A percentile compares a stretch with the other conserved stretches of the same genome.
These are phyloP conservation scores for Beris chalybata DNA, from an alignment of 2,888 invertebrate species.

Conservation along the genomic window DNA sequence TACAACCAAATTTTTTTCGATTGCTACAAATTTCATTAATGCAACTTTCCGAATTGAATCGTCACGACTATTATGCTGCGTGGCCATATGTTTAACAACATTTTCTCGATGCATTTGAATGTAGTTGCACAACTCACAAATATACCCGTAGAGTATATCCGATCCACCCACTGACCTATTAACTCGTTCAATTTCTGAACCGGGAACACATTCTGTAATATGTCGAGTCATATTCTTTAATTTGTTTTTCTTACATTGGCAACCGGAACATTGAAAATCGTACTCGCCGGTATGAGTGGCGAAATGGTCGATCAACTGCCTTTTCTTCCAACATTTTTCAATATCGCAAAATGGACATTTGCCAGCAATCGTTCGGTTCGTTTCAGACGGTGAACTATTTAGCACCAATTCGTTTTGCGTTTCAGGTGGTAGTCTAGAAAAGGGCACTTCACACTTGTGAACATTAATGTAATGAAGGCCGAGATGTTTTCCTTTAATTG, in stretches of 20 bases:
- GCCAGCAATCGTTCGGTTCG: not conserved
- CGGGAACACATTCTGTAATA: conserved; percentile 14
- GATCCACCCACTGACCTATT: too few species aligned
- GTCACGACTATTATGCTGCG: conserved; percentile 45
- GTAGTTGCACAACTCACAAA: conserved; percentile 74
- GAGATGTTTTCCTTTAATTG: conserved; percentile 46
- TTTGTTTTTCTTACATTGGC: conserved; percentile 47
- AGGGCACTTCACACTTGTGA: conserved; percentile 68
- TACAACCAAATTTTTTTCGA: too few species aligned
- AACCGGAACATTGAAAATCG: conserved; percentile 66
- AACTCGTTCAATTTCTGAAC: too few species aligned
- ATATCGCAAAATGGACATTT: conserved; percentile 50
- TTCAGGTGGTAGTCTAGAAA: conserved; percentile 62
- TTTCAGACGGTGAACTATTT: too few species aligned
- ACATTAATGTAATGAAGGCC: conserved; percentile 66
- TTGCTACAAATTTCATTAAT: conserved; percentile 39
- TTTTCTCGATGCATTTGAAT: conserved; percentile 67
- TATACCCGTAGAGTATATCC: conserved; percentile 57
- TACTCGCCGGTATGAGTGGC: conserved; percentile 79
- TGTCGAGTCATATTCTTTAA: conserved; percentile 39
- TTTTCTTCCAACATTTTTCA: conserved; percentile 39
- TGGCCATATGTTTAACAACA: conserved; percentile 64
- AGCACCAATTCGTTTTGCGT: conserved; percentile 6
- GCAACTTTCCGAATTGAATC: conserved; percentile 36
- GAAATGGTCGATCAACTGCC: conserved; percentile 65